Evolutionary conservation across 2,797 vertebrate species (phyloP), one percentile per base, ranked within the genome.

Genomic region (Vireo griseus): DNA sequence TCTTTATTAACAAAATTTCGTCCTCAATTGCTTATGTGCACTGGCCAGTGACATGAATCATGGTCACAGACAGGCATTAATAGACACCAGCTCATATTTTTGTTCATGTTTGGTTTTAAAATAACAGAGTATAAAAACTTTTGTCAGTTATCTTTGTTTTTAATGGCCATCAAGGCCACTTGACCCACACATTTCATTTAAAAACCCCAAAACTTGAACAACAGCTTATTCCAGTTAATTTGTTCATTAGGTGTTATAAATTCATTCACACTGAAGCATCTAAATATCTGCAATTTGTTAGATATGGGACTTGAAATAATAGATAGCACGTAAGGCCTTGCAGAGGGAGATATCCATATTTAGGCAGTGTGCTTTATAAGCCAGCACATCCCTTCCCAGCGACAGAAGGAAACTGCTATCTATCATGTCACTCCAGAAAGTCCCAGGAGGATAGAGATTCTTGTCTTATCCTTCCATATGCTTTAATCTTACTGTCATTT

Each of bases 401-500:
- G 1, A 83, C 94, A 94, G 94, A 94, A 93, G 92, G 94, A 75
- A 92, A 42, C 80, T 31, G 92, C 94, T 58, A 80, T 93, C 92
- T 78, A n/a, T 87, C 57, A 86, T 82, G 94, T 97, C 97, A 94
- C 92, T 96, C 93, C 97, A 78, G 82, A 77, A 59, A 62, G 55
- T 94, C 88, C 81, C 95, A 79, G 92, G 91, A 92, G 87, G 92
- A 90, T 54, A 80, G 76, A 92, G 84, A 93, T 93, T 45, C 74
- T 89, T 86, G 92, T 95, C 94, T 96, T 95, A 88, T 83, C 75
- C 63, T 89, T 94, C 90, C 75, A 40, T 66, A 24, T 13, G 45
- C 88, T 91, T 94, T 92, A 95, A 92, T 93, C 95, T 97, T 92
- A 55, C 87, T 97, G 96, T 89, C 94, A 85, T 95, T 97, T 94